Conservation (phyloP, 2,113 vertebrate species). For the Sitta europaea region DNA sequence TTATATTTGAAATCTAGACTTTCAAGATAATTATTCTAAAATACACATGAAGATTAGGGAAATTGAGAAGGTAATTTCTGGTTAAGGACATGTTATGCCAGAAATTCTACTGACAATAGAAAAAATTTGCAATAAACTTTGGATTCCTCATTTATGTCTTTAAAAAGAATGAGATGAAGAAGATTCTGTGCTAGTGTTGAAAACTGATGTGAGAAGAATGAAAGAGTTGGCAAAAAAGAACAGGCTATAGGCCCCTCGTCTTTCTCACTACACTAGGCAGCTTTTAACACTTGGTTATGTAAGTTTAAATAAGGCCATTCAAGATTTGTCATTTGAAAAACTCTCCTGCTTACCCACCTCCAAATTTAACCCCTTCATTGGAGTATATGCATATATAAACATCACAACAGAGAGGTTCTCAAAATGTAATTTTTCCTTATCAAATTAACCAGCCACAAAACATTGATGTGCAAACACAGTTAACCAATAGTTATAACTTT, state of each 20-base stretch:
- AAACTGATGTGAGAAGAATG: not conserved
- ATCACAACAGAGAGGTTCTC: not conserved
- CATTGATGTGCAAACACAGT: not conserved
- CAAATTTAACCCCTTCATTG: not conserved
- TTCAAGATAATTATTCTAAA: not conserved
- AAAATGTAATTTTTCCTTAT: not conserved
- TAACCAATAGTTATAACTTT: not conserved
- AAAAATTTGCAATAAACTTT: not conserved
- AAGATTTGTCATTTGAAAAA: not conserved
- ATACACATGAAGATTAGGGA: not conserved
- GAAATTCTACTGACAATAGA: not conserved
- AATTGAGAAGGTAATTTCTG: not conserved
- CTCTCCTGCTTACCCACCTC: not conserved
- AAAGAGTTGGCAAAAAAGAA: not conserved
- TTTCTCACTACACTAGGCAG: not conserved
- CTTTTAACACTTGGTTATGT: not conserved
- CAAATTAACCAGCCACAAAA: not conserved
- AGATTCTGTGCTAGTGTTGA: not conserved
- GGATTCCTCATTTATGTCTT: not conserved
- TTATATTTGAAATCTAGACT: not conserved
- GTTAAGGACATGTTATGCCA: not conserved
- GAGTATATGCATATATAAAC: not conserved
- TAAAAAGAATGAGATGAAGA: not conserved
- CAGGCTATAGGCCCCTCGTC: not conserved
- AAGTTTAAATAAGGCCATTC: not conserved